Conservation (phyloP, 1,140 invertebrate species). For the Dryas iulia region DNA sequence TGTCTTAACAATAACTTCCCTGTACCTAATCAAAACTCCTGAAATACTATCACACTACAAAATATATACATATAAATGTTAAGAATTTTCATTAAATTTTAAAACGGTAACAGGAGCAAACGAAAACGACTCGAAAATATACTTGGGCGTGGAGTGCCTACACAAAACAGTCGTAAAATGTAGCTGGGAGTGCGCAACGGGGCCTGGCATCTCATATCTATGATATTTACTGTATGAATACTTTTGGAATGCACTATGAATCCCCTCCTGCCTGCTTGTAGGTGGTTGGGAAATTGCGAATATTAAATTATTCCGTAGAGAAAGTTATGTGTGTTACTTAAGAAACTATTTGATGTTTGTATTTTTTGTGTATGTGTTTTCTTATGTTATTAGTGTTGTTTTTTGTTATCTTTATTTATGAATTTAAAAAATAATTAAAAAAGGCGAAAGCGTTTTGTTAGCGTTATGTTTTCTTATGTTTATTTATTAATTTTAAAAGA, state of each 20-base stretch:
- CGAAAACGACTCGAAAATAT: conserved; percentile 20
- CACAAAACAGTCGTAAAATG: conserved; percentile 19
- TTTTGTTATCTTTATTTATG: too few species aligned
- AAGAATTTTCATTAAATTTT: not conserved
- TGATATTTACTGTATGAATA: conserved; percentile 10
- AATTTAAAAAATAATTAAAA: too few species aligned
- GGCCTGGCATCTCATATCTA: conserved; percentile 4
- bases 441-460: too few species aligned
- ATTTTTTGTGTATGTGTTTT: too few species aligned
- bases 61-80: not conserved
- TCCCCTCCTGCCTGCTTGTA: not conserved
- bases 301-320: not conserved
- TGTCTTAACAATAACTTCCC: too few species aligned
- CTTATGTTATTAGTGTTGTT: too few species aligned
- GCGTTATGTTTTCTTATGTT: too few species aligned
- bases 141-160: not conserved
- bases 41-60: too few species aligned
- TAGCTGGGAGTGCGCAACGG: conserved; percentile 10
- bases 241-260: conserved; percentile 7
- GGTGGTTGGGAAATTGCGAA: not conserved
- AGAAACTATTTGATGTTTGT: not conserved
- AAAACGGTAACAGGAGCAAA: not conserved
- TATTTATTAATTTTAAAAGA: too few species aligned
- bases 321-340: not conserved
- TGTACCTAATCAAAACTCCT: too few species aligned